A percentile compares a stretch with the other conserved stretches of the same genome.
Conservation (phyloP, 2,797 vertebrate species). For the Micromesistius poutassou region DNA sequence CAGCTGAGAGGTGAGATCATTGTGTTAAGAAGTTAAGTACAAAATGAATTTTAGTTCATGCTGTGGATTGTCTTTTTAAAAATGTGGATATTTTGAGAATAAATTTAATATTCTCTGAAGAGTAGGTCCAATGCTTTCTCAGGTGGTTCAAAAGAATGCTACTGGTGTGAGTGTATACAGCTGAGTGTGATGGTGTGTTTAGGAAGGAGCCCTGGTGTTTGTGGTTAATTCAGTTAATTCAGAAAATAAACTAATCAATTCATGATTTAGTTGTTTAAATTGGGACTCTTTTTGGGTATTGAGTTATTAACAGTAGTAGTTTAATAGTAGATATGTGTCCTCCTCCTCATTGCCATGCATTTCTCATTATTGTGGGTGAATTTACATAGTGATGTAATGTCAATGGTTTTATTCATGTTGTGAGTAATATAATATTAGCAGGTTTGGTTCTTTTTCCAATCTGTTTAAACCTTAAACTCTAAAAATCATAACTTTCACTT, state of each 20-base stretch:
- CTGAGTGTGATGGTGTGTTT: constrained; percentile 40
- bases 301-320: neutral
- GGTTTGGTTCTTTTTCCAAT: neutral
- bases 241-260: constrained; percentile 3
- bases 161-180: constrained; percentile 25
- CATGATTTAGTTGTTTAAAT: neutral
- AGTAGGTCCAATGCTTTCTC: neutral
- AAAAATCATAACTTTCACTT: neutral
- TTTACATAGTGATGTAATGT: neutral
- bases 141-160: constrained; percentile 10
- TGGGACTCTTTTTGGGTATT: neutral
- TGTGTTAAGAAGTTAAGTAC: neutral
- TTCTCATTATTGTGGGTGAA: neutral
- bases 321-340: neutral
- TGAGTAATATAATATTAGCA: neutral
- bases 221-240: neutral
- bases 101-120: neutral
- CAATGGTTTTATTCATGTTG: neutral
- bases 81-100: constrained; percentile 4
- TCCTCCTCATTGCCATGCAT: neutral
- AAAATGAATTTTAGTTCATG: neutral
- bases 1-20: constrained; percentile 77
- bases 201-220: constrained; percentile 41
- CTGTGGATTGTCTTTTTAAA: neutral
- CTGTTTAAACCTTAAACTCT: constrained; percentile 9